phyloP scores from a whole-genome alignment of 1,140 invertebrate genomes.

The Drosophila ironensis region DNA sequence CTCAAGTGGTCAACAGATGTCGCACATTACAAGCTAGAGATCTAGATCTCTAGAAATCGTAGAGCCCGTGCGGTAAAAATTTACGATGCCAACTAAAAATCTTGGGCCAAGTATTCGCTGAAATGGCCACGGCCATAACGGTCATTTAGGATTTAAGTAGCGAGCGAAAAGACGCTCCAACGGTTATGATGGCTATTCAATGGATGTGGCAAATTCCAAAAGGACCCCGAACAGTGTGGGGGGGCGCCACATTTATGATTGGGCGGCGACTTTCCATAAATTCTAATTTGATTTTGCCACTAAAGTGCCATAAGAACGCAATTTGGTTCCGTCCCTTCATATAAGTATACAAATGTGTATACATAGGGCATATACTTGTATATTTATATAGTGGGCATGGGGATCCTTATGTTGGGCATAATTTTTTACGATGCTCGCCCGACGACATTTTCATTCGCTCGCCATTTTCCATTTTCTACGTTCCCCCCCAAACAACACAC shows the following conservation, averaged over 20 bases:
- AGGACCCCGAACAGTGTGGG: not conserved
- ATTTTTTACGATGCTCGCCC: constrained; percentile 76
- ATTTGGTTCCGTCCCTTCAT: constrained; percentile 40
- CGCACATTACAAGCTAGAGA: constrained; percentile 74
- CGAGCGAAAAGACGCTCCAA: constrained; percentile 3
- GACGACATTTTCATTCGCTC: constrained; percentile 67
- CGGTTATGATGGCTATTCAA: constrained; percentile 66
- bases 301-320: constrained; percentile 78
- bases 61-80: constrained; percentile 35
- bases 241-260: constrained; percentile 69
- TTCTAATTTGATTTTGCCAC: constrained; percentile 81
- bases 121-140: constrained; percentile 14
- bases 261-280: constrained; percentile 73
- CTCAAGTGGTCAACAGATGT: constrained; percentile 72
- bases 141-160: constrained; percentile 12
- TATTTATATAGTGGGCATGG: constrained; percentile 5
- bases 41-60: constrained; percentile 50
- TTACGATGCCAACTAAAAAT: constrained; percentile 66
- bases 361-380: no score
- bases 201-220: constrained; percentile 1
- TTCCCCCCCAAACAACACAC: constrained; percentile 34
- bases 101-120: constrained; percentile 22
- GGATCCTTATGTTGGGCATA: constrained; percentile 68
- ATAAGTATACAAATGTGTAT: not conserved
- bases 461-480: constrained; percentile 72